Percentiles rank a stretch among this genome's conserved stretches.
These are phyloP conservation scores for Phoenicopterus ruber DNA, from an alignment of 2,113 vertebrate species.

Conservation along the genomic window DNA sequence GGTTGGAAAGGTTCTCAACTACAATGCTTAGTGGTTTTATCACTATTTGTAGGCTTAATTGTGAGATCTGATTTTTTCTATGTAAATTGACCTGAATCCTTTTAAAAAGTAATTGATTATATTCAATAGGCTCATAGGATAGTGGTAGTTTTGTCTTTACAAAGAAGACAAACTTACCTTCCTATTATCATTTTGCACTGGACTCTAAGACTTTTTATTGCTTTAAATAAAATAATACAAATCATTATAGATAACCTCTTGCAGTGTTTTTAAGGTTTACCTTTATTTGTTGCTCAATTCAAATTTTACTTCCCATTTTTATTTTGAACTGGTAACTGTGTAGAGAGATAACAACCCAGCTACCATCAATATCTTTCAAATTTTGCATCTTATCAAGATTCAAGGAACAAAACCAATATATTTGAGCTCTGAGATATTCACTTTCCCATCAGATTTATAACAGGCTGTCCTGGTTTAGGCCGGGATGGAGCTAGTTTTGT, in stretches of 20 bases:
- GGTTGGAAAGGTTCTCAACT: background rate
- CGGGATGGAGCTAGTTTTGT: too few relatives aligned
- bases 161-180: background rate
- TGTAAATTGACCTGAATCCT: background rate
- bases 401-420: background rate
- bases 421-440: background rate
- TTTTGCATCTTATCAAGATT: background rate
- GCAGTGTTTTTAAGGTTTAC: background rate
- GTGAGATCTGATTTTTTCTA: background rate
- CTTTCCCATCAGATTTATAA: background rate
- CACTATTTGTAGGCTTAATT: background rate
- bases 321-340: background rate
- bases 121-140: background rate
- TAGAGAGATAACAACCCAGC: background rate
- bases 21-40: background rate
- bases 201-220: background rate
- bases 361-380: background rate
- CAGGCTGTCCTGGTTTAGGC: too few relatives aligned
- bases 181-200: background rate
- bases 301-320: background rate
- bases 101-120: background rate
- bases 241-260: background rate
- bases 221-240: background rate
- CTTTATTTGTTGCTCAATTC: background rate
- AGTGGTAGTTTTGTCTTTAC: background rate